Evolutionary conservation across 2,888 invertebrate genomes (phyloP).

Genomic region (Brenthis hecate): DNA sequence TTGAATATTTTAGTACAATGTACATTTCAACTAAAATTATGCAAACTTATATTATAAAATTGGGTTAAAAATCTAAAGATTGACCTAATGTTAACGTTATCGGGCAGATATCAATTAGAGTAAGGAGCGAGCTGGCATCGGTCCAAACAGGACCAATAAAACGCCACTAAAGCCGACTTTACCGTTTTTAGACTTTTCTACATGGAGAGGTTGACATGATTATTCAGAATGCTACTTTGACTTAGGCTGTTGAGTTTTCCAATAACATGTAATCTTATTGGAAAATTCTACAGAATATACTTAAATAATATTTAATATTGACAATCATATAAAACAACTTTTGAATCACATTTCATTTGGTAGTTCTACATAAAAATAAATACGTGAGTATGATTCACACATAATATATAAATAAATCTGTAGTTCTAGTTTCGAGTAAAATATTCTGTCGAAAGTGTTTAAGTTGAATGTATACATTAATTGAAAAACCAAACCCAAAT

Average conservation of each 20-base stretch:
- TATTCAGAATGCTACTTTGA: slow-evolving; percentile 11
- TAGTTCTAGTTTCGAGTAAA: too few relatives aligned
- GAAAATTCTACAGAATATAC: not conserved
- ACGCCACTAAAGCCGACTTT: slow-evolving; percentile 69
- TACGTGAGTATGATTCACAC: too few relatives aligned
- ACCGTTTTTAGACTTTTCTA: slow-evolving; percentile 72
- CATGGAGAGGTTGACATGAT: slow-evolving; percentile 16
- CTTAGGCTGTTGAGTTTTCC: not conserved
- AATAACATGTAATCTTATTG: not conserved
- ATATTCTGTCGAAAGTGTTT: too few relatives aligned
- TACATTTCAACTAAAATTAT: not conserved
- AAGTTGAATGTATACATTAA: too few relatives aligned
- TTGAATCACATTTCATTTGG: too few relatives aligned
- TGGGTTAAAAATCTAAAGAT: slow-evolving; percentile 9
- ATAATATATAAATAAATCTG: too few relatives aligned
- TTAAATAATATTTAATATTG: too few relatives aligned
- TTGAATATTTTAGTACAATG: not conserved
- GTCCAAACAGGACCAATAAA: slow-evolving; percentile 74
- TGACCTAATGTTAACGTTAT: slow-evolving; percentile 47
- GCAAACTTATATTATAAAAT: not conserved
- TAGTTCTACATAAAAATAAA: too few relatives aligned
- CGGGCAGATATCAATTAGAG: slow-evolving; percentile 77
- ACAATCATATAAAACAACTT: too few relatives aligned
- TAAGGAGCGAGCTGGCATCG: slow-evolving; percentile 61
- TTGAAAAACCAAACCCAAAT: too few relatives aligned